Evolutionary conservation across 2,113 vertebrate species (phyloP).

Genomic region (Campylomormyrus tamandua): DNA sequence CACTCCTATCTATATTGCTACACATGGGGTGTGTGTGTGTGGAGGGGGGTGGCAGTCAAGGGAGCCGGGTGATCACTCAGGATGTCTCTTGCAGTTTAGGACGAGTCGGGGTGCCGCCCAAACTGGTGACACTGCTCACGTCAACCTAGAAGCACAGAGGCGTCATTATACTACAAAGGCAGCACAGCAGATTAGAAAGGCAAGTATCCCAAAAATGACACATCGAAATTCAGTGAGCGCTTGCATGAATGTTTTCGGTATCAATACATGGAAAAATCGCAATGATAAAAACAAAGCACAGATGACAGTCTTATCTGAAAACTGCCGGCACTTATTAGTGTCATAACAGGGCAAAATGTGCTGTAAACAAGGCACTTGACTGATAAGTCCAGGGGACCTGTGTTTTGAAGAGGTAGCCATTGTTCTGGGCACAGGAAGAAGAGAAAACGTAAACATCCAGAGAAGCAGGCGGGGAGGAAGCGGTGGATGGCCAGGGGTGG

Average conservation of each 20-base stretch:
- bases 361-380: slow-evolving; percentile 9
- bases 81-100: neutral
- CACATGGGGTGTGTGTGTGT: neutral
- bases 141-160: neutral
- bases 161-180: neutral
- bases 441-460: slow-evolving; percentile 67
- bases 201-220: neutral
- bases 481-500: neutral
- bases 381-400: neutral
- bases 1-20: neutral
- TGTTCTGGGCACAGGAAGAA: slow-evolving; percentile 60
- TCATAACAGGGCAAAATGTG: neutral
- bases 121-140: neutral
- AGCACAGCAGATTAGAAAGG: neutral
- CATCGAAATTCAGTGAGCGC: neutral
- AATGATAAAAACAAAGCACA: neutral
- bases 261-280: neutral
- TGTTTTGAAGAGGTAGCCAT: slow-evolving; percentile 32
- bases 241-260: neutral
- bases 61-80: neutral
- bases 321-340: neutral
- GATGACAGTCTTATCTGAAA: neutral
- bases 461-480: slow-evolving; percentile 14
- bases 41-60: neutral
- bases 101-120: neutral